Evolutionary conservation across 2,113 vertebrate species (phyloP), one percentile per base, ranked within the genome.

Genomic region (Osmerus eperlanus): DNA sequence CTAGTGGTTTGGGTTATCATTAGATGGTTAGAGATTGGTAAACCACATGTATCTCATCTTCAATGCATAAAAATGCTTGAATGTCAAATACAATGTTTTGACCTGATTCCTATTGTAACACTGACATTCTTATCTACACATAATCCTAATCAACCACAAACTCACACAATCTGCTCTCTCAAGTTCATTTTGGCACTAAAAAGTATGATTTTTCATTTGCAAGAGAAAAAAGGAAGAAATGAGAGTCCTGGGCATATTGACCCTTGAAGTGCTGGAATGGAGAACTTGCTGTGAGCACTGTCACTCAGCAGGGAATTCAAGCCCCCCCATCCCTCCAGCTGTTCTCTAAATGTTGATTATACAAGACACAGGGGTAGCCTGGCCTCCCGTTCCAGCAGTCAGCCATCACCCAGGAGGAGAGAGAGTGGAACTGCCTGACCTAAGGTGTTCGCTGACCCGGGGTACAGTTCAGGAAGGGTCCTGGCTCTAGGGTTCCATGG

Each of bases 261-360:
- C 88, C 84, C 68, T 69, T 54, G 70, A 69, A 28, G 75, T 54
- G 53, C 70, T 28, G 68, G 60, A 74, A 64, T 74, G 59, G 60
- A 63, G 78, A 86, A 78, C 83, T 32, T 58, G 83, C 84, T 83
- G 73, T 65, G 70, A 86, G 86, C 83, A 3, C 69, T 47, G 67
- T 71, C 71, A 69, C 64, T 77, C 85, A 55, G 65, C 63, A 2
- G 83, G 82, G 76, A 81, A 75, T 68, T 66, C 70, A 75, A 78
- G 67, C 41, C 56, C 16, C 70, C 77, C 41, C 47, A 12, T 67
- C 77, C 84, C 87, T 78, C 82, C 84, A 90, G 87, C 88, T 85
- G 76, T 85, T 85, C 72, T 86, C 77, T 82, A 87, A 87, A 90
- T 88, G 84, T 84, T 90, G 86, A 91, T 89, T 89, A 85, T 84